phyloP scores from a whole-genome alignment of 1,140 invertebrate species.

The Alviniconcha marisindica region DNA sequence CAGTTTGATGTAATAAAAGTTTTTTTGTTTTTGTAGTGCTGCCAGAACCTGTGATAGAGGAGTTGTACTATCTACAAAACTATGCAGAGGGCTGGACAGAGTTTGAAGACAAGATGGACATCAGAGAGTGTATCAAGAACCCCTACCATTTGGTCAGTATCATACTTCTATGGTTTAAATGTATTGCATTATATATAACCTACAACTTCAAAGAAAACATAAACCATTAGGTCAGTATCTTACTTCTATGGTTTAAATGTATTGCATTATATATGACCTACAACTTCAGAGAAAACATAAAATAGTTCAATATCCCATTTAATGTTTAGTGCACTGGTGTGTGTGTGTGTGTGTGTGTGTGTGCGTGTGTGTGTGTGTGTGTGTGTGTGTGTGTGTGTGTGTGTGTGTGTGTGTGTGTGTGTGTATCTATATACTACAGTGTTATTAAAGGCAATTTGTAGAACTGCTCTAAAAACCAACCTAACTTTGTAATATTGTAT shows the following conservation, averaged over 20 bases:
- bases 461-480: no score
- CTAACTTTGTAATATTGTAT: no score
- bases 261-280: neutral
- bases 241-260: neutral
- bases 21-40: slow-evolving; percentile 48
- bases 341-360: slow-evolving; percentile 37
- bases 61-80: slow-evolving; percentile 89
- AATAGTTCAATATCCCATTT: no score
- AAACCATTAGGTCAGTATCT: no score
- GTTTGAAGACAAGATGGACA: slow-evolving; percentile 87
- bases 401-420: no score
- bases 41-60: slow-evolving; percentile 80
- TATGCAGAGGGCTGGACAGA: slow-evolving; percentile 91
- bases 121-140: slow-evolving; percentile 71
- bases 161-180: neutral
- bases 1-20: no score
- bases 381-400: no score
- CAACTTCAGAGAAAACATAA: neutral
- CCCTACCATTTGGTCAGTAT: slow-evolving; percentile 50
- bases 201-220: neutral
- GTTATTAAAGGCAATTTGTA: no score
- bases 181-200: neutral
- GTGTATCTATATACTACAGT: no score
- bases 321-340: no score
- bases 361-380: slow-evolving; percentile 11